Evolutionary conservation across 53 echinoderm and acorn worm genomes (phyloP).

Genomic region (Henricia sp.): DNA sequence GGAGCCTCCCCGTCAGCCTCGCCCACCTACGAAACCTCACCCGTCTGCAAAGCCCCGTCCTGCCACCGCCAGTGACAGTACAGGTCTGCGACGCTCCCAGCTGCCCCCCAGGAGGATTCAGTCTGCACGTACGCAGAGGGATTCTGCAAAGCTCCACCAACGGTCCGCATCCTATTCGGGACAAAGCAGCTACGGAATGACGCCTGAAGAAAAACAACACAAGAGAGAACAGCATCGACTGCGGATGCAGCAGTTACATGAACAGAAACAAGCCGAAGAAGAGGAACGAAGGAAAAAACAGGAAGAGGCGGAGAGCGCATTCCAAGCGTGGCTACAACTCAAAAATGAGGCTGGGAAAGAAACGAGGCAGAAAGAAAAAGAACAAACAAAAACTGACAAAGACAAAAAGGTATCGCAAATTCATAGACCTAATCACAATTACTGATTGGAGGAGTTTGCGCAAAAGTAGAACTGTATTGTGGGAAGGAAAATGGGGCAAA

Average conservation of each 20-base stretch:
- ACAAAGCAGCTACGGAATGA: constrained; percentile 84
- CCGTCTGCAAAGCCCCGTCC: constrained; percentile 44
- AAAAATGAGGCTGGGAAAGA: constrained; percentile 70
- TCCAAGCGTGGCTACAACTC: constrained; percentile 88
- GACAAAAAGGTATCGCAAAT: constrained; percentile 31
- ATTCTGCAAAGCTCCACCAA: constrained; percentile 16
- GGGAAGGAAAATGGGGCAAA: too few relatives aligned
- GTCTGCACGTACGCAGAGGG: constrained; percentile 74
- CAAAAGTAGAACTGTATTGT: too few relatives aligned
- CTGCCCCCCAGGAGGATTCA: constrained; percentile 65
- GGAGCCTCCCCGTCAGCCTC: constrained; percentile 27
- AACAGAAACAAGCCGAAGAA: constrained; percentile 71
- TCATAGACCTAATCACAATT: background rate
- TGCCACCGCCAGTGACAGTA: constrained; percentile 76
- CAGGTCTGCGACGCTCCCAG: constrained; percentile 33
- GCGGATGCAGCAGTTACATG: constrained; percentile 70
- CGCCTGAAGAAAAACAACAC: constrained; percentile 86
- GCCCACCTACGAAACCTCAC: constrained; percentile 13
- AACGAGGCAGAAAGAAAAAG: constrained; percentile 68
- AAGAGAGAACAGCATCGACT: constrained; percentile 72
- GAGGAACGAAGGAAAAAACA: constrained; percentile 75
- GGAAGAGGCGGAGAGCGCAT: constrained; percentile 78
- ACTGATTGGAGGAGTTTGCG: too few relatives aligned
- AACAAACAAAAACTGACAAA: constrained; percentile 8
- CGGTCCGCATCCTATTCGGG: constrained; percentile 45